A percentile compares a stretch with the other conserved stretches of the same genome.
These are phyloP conservation scores for Pomatorhinus ruficollis DNA, from an alignment of 2,113 vertebrate species.

Conservation along the genomic window DNA sequence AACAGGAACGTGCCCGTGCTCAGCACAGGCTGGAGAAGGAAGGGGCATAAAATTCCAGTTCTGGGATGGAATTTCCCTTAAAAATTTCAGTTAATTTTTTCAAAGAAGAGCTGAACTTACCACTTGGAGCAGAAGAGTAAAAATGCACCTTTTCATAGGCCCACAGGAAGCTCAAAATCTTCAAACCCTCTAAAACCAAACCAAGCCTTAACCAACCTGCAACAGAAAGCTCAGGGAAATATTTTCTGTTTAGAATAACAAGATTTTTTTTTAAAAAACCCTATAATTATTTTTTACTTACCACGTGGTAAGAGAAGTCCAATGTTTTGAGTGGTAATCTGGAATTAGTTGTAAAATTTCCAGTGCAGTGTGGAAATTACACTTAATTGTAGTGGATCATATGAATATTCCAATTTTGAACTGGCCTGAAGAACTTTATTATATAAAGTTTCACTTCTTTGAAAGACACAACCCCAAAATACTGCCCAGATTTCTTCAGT, in stretches of 20 bases:
- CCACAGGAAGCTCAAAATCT: neutral
- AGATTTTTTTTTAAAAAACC: neutral
- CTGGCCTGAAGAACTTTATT: neutral
- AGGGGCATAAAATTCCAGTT: neutral
- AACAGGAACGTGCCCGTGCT: fast-evolving
- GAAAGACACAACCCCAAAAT: neutral
- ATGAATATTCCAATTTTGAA: neutral
- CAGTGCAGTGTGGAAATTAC: neutral
- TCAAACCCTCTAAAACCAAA: neutral
- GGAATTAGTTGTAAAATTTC: neutral
- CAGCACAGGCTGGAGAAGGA: neutral
- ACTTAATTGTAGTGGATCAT: neutral
- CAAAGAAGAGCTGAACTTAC: neutral
- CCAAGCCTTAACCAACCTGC: neutral
- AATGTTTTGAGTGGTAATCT: fast-evolving
- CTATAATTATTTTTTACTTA: neutral
- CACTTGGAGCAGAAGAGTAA: neutral
- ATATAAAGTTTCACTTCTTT: neutral
- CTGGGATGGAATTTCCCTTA: neutral
- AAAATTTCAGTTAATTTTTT: neutral
- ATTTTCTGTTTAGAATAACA: neutral
- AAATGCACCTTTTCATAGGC: neutral
- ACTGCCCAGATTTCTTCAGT: neutral
- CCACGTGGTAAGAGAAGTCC: fast-evolving
- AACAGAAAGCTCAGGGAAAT: neutral